Base-by-base conservation (phyloP, 2,888 invertebrate species). In the Linnaemya tessellans region DNA sequence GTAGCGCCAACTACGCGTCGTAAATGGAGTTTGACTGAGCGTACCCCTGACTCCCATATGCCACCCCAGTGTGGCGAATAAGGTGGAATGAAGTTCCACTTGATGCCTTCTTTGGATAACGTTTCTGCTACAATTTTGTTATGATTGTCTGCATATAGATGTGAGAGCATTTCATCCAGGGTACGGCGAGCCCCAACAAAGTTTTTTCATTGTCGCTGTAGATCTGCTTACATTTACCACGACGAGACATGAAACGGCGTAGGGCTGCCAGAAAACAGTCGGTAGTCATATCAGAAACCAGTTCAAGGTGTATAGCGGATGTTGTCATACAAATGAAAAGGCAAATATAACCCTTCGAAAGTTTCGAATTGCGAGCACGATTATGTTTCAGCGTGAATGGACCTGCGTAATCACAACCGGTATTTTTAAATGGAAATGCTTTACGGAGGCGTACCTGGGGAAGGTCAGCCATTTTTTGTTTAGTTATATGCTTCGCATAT, bases 201-300 rank as follows among this genome's bases (percentile, higher is more conserved):
- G 84, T 86, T 10, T 65, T 80, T 0, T 84, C 84, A 10, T 86
- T 86, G 70, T 81, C 80, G 18, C 81, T 84, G 20, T 67, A 86
- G 5, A 86, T 81, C 25, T 74, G 54, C 0, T 64, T 51, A 15
- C 79, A 87, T 70, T 74, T 83, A 0, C 83, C 81, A 13, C 77
- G 67, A 4, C 80, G 80, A 11, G 84, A 46, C 20, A 81, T 70
- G 49, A 87, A 87, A 1, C 84, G 62, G 1, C 83, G 43, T 2
- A 84, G 22, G 4, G 84, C 86, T 0, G 85, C 85, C 10, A 86
- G n/a, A 58, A 87, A 86, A 3, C 82, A 77, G 18, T 60, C 25
- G 1, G 51, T 64, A 5, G n/a, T 81, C 13, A 84, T 5, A 8
- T 78, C 71, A 3, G 71, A 74, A 7, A 75, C 71, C n/a, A 84